A percentile compares a stretch with the other conserved stretches of the same genome.
Conservation (phyloP, 2,797 vertebrate genomes). For the Spheniscus humboldti region DNA sequence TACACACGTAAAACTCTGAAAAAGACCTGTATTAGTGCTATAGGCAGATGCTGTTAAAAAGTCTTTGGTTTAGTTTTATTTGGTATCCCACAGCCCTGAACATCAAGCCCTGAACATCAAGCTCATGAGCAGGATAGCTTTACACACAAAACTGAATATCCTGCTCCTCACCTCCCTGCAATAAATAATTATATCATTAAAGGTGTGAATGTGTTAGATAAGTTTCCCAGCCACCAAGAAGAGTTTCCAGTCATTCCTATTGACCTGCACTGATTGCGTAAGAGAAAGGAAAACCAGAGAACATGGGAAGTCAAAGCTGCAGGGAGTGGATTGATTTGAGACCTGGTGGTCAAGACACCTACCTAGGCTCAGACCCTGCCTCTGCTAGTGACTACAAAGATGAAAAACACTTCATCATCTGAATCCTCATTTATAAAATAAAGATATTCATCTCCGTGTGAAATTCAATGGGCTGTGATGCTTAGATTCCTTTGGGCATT, state of each 20-base stretch:
- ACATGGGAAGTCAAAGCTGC: background rate
- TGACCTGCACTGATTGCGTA: fast-evolving
- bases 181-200: background rate
- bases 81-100: background rate
- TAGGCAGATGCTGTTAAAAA: background rate
- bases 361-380: background rate
- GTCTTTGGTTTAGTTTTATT: background rate
- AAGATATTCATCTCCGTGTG: background rate
- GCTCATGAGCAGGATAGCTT: background rate
- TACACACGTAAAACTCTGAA: background rate
- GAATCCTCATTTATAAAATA: background rate
- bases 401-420: background rate
- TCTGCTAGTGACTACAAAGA: background rate
- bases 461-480: background rate
- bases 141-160: background rate
- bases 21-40: background rate
- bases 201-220: background rate
- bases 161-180: background rate
- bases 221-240: background rate
- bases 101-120: background rate
- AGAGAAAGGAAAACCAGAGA: background rate
- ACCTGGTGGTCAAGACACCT: background rate
- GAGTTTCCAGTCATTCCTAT: background rate
- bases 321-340: fast-evolving
- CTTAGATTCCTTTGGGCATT: background rate